A percentile compares a stretch with the other conserved stretches of the same genome.
phyloP scores from a whole-genome alignment of 2,797 vertebrate genomes.

The Cuniculus paca region DNA sequence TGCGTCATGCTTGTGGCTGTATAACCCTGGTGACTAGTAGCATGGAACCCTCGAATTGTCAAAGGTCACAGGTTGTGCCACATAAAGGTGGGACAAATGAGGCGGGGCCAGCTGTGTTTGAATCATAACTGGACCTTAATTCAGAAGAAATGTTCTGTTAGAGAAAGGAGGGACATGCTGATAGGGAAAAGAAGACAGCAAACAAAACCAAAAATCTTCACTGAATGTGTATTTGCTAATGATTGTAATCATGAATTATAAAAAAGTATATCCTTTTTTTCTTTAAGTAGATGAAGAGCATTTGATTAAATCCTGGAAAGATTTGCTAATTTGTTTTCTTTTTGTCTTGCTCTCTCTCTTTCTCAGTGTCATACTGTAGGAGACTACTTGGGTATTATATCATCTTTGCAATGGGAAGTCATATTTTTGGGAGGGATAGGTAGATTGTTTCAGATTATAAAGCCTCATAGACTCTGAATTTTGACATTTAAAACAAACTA shows the following conservation, averaged over 20 bases:
- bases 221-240: not conserved
- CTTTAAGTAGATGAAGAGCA: not conserved
- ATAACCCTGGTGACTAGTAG: not conserved
- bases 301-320: not conserved
- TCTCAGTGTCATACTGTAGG: not conserved
- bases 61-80: not conserved
- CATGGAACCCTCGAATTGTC: not conserved
- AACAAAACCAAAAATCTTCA: not conserved
- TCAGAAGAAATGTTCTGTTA: slow-evolving; percentile 26
- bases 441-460: slow-evolving; percentile 46
- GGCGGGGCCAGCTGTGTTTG: not conserved
- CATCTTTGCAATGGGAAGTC: slow-evolving; percentile 3
- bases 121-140: not conserved
- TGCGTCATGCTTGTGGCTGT: not conserved
- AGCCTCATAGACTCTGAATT: not conserved
- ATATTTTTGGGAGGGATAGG: not conserved
- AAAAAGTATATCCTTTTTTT: not conserved
- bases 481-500: slow-evolving; percentile 12
- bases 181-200: not conserved
- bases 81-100: not conserved
- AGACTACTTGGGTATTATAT: too few species aligned
- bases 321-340: slow-evolving; percentile 9
- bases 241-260: slow-evolving; percentile 23
- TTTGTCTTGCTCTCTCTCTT: not conserved
- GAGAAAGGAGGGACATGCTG: not conserved